Evolutionary conservation across 92 coral and sea anemone genomes (phyloP).

Genomic region (Epizoanthus scotinus): DNA sequence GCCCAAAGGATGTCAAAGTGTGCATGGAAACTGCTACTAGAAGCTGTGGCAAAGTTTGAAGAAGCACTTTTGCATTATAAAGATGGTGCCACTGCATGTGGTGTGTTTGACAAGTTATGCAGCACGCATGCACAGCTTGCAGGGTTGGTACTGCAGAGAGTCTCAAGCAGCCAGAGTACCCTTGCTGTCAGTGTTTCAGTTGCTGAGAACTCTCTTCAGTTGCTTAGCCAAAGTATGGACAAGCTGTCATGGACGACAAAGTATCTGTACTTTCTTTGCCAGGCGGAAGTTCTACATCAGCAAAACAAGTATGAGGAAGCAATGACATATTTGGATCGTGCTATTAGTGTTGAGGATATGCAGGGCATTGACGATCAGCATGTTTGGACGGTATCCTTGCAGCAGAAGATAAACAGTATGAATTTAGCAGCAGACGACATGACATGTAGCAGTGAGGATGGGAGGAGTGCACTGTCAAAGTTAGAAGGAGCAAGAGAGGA

Average conservation of each 20-base stretch:
- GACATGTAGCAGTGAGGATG: background rate
- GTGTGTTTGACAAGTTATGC: slow-evolving; percentile 61
- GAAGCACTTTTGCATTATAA: slow-evolving; percentile 71
- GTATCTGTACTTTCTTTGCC: slow-evolving; percentile 65
- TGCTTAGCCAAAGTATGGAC: slow-evolving; percentile 46
- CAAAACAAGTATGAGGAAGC: slow-evolving; percentile 61
- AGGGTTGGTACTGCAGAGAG: slow-evolving; percentile 57
- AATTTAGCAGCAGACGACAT: background rate
- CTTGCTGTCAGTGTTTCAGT: slow-evolving; percentile 30
- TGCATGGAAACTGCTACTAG: slow-evolving; percentile 63
- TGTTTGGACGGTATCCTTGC: slow-evolving; percentile 1
- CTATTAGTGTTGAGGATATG: slow-evolving; percentile 52
- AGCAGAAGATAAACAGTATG: slow-evolving; percentile 3
- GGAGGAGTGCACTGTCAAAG: background rate
- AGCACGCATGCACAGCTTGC: slow-evolving; percentile 71
- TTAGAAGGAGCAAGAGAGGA: slow-evolving; percentile 7
- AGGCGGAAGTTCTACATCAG: slow-evolving; percentile 57
- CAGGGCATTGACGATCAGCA: background rate
- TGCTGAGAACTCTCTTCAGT: slow-evolving; percentile 50
- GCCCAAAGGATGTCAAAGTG: slow-evolving; percentile 78
- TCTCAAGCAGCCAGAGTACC: slow-evolving; percentile 28
- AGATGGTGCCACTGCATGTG: slow-evolving; percentile 54
- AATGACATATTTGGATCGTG: slow-evolving; percentile 49
- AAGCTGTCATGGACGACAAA: slow-evolving; percentile 64
- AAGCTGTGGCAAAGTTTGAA: slow-evolving; percentile 80